Evolutionary conservation across 1,140 invertebrate species (phyloP), one percentile per base, ranked within the genome.

Genomic region (Pachyrhynchus sulphureomaculatus): DNA sequence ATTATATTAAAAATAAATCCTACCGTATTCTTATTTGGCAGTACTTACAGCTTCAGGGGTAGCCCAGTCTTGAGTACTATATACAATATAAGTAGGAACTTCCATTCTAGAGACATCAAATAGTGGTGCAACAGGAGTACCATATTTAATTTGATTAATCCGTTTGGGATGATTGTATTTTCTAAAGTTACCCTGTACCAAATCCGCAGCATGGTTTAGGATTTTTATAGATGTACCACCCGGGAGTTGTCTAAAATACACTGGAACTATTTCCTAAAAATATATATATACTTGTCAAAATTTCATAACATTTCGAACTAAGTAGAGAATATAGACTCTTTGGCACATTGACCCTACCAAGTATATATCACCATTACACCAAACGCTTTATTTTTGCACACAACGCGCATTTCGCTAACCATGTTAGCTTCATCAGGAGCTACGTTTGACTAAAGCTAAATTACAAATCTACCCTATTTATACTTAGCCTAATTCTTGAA

Each of bases 161-260:
- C 64, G 62, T 15, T 54, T 41, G 12, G 47, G 37, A 33, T 73
- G 72, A 37, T 75, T 66, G 42, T 72, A 75, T 52, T 71, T 72
- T 23, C 71, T 21, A 47, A 75, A 75, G 39, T 70, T 60, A 4
- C 65, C 65, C 17, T 57, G 34, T 6, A 73, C 67, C 18, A 74
- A 57, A 63, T 72, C 70, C 8, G 67, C 71, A 4, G 68, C 70
- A 26, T 76, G 74, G 15, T 70, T 69, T 3, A 72, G 33, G 26
- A 74, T 64, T 45, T 72, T 71, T 2, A 75, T 49, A 0, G 71
- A 66, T 6, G 73, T 73, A 37, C 73, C 74, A 5, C 68, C 68
- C 10, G 73, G 74, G 12, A 72, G 51, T 49, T 75, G 72, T 13
- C 72, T 64, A 44, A 73, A 75, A 36, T 69, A 72, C 17, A 74